Base-by-base conservation (phyloP, 2,888 invertebrate species). In the Erebia epiphron region DNA sequence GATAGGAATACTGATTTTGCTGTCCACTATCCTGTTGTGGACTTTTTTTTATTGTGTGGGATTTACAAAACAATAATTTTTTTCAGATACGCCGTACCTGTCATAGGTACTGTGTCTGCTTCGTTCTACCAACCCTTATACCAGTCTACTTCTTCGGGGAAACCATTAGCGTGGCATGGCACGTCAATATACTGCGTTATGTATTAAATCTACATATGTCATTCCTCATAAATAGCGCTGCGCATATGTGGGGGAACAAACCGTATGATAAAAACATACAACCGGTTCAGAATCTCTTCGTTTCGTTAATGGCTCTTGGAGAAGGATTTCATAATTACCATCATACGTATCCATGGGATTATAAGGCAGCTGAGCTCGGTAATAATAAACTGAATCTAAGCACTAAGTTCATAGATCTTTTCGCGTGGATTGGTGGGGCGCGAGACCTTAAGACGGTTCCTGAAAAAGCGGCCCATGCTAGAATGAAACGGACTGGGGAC, bases 221-320 rank as follows among this genome's bases (percentile, higher is more conserved):
- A 14, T 96, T 95, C 94, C 84, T 94, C 18, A 95, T 96, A 16
- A 96, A 96, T 86, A 95, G 95, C 77, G 94, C 94, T 9, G 95
- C 95, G 9, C 96, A 96, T 80, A 78, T 88, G 43, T 90, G 86
- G 82, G 93, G 93, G 0, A 83, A 83, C 70, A 89, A 85, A 62
- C 91, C 93, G 5, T 93, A 93, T 72, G 91, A 95, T 64, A 83
- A 80, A 73, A 75, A 69, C 49, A 83, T 87, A 0, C 60, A 74
- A 13, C 79, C 88, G 0, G 72, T 74, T 0, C 81, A 87, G 69
- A 83, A 77, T 26, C 72, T 76, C 0, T 11, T 76, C 0, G 83
- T 84, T 0, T 80, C 85, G 0, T 41, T 86, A 0, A 62, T 78
- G 0, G 77, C 81, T 0, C 79, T 82, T 4, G 87, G 87, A 1